phyloP scores from a whole-genome alignment of 2,113 vertebrate species.

The Castor canadensis region DNA sequence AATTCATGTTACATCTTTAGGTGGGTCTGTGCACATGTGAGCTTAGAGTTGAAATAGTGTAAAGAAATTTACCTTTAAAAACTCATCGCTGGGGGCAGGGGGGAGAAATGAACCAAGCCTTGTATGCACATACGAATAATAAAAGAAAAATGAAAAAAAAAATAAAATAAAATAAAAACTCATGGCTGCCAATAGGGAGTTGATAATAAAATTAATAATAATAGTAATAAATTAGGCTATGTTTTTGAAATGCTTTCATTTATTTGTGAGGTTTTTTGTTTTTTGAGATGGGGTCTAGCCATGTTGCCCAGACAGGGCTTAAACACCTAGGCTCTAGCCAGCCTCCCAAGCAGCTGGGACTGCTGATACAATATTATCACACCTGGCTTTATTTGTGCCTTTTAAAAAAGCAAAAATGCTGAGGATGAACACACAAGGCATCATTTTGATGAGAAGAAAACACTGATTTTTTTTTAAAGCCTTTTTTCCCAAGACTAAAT shows the following conservation, averaged over 20 bases:
- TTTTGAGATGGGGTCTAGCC: background rate
- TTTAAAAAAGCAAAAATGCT: background rate
- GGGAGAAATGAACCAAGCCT: too few species aligned
- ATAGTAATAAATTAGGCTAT: background rate
- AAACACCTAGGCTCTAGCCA: background rate
- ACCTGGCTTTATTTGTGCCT: background rate
- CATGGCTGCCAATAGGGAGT: background rate
- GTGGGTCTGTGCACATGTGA: background rate
- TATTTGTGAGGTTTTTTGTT: background rate
- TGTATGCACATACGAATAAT: too few species aligned
- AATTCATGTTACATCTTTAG: background rate
- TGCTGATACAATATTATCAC: background rate
- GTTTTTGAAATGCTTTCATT: background rate
- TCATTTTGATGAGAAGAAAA: background rate
- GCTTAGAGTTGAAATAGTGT: background rate
- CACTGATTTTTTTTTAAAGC: background rate
- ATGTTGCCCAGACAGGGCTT: background rate
- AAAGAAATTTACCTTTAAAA: slow-evolving; percentile 19
- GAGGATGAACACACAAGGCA: too few species aligned
- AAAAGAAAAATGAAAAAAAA: too few species aligned
- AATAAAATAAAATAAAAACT: too few species aligned
- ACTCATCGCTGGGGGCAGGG: too few species aligned
- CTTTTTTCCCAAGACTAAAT: background rate
- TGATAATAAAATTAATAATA: background rate
- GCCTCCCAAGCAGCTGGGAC: background rate